Conservation (phyloP, 2,797 vertebrate species). For the Tiaroga cobitis region DNA sequence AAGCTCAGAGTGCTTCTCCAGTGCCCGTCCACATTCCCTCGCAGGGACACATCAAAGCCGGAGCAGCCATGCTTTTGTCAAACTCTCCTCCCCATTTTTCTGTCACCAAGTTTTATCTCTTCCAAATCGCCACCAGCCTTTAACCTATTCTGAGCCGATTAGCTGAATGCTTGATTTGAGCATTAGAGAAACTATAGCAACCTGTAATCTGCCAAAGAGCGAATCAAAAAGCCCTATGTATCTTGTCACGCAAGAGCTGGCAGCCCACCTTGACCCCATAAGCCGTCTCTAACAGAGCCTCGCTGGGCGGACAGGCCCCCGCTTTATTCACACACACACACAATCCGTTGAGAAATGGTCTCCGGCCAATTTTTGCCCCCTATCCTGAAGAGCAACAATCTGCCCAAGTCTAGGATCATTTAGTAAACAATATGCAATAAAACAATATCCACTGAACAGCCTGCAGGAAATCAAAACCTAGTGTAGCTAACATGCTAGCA, state of each 20-base stretch:
- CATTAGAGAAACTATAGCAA: slow-evolving; percentile 90
- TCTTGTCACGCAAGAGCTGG: slow-evolving; percentile 63
- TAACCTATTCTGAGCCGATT: slow-evolving; percentile 88
- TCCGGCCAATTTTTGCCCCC: not conserved
- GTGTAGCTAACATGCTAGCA: not conserved
- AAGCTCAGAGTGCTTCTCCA: slow-evolving; percentile 68
- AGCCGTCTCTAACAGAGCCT: slow-evolving; percentile 54
- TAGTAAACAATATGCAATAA: not conserved
- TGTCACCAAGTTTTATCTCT: slow-evolving; percentile 83
- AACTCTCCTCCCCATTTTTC: slow-evolving; percentile 80
- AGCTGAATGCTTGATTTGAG: slow-evolving; percentile 82
- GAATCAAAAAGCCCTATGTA: slow-evolving; percentile 63
- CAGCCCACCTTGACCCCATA: slow-evolving; percentile 62
- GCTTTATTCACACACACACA: slow-evolving; percentile 60
- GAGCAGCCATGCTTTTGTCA: slow-evolving; percentile 79
- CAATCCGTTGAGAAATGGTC: slow-evolving; percentile 6
- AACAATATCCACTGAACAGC: slow-evolving; percentile 5
- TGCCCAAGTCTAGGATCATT: not conserved
- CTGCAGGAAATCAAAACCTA: not conserved
- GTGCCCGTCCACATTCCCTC: slow-evolving; percentile 71
- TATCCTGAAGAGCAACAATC: slow-evolving; percentile 25
- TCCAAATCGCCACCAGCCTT: slow-evolving; percentile 84
- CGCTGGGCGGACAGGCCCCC: slow-evolving; percentile 57
- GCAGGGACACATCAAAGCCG: slow-evolving; percentile 61
- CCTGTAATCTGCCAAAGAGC: slow-evolving; percentile 81